A percentile compares a stretch with the other conserved stretches of the same genome.
These are phyloP conservation scores for Pollachius pollachius DNA, from an alignment of 2,113 vertebrate genomes.

Conservation along the genomic window DNA sequence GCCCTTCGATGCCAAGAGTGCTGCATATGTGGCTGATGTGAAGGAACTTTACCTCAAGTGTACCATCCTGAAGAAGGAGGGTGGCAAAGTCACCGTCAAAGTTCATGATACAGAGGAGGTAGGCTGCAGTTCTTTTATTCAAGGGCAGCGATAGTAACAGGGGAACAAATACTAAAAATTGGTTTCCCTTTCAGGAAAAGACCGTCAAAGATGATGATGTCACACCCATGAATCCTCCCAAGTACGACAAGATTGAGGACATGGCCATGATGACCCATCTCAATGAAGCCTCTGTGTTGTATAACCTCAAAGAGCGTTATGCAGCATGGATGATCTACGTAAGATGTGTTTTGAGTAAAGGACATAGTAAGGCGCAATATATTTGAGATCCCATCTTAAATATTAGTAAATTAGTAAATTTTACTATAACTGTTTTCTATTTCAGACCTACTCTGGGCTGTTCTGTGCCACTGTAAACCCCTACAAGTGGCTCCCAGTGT, in stretches of 20 bases:
- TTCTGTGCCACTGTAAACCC: constrained; percentile 62
- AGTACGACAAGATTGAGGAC: constrained; percentile 79
- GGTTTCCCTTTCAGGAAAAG: constrained; percentile 1
- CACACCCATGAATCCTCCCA: constrained; percentile 73
- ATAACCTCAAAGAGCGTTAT: constrained; percentile 83
- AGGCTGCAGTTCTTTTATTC: background rate
- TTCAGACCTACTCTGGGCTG: constrained; percentile 54
- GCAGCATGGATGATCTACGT: constrained; percentile 84
- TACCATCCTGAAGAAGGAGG: constrained; percentile 71
- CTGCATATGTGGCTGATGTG: constrained; percentile 36
- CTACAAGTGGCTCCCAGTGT: constrained; percentile 67
- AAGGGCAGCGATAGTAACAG: too few species aligned
- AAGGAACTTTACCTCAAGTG: constrained; percentile 71
- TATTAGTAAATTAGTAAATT: background rate
- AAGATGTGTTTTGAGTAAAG: constrained; percentile 44
- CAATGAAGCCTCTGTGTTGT: constrained; percentile 75
- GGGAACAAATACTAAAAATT: background rate
- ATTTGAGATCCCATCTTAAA: background rate
- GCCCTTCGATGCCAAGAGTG: constrained; percentile 74
- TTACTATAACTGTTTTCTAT: background rate
- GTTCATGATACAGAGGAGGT: constrained; percentile 23
- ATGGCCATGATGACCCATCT: constrained; percentile 85
- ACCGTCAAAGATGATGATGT: constrained; percentile 1
- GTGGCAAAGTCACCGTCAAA: constrained; percentile 72
- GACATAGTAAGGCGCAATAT: background rate